Evolutionary conservation across 2,113 vertebrate genomes (phyloP), one percentile per base, ranked within the genome.

Genomic region (Embiotoca jacksoni): DNA sequence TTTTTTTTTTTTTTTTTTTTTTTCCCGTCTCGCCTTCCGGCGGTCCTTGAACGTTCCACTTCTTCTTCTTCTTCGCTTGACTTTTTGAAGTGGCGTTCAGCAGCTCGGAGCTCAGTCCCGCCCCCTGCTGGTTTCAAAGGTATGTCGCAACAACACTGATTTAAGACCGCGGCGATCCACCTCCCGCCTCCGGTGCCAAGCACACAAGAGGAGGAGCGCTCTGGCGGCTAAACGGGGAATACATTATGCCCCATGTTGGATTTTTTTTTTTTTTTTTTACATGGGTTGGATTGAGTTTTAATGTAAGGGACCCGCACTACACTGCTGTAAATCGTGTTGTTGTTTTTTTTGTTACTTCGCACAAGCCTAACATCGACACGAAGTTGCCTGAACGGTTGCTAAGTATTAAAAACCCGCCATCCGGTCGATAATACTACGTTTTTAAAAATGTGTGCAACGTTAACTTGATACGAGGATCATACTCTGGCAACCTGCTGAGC

Each of bases 91-190:
- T 9, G 2, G 1, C 5, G 37, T 2, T 46, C 1, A 41, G 11
- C 23, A 2, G 31, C 13, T 23, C 8, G 7, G 1, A 1, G 16
- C 65, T 72, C 70, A 37, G 7, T 36, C 13, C 49, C 72, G 69
- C 70, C 39, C 23, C 23, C 23, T 23, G 0, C 0, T 6, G 1
- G 23, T 23, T 66, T 55, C 31, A 3, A 2, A n/a, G 1, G 2
- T 16, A 3, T 30, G 0, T 41, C 65, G 44, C 83, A 84, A 68
- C 59, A 83, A 83, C 61, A 77, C 23, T 31, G 39, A 23, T 61
- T 52, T 61, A 9, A 50, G 64, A 14, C 64, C 13, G 7, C 3
- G 3, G 41, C 13, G 41, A 44, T 44, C 13, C 10, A 44, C 9
- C 41, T 44, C 10, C 41, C 10, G 13, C 41, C 41, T 44, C 41